A percentile compares a stretch with the other conserved stretches of the same genome.
These are phyloP conservation scores for Poecilia wingei DNA, from an alignment of 2,797 vertebrate species.

Conservation along the genomic window DNA sequence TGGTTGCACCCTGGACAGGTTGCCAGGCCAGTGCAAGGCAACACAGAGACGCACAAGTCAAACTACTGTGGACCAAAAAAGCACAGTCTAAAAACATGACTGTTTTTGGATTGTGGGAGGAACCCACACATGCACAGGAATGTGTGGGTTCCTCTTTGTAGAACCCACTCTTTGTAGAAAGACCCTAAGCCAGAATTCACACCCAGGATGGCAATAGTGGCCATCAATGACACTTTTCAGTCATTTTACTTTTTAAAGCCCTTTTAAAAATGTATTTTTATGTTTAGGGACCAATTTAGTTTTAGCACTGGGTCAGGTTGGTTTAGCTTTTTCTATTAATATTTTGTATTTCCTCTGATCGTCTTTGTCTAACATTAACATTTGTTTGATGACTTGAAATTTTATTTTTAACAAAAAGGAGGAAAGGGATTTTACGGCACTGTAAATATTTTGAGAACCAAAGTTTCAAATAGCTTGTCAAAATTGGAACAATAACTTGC, in stretches of 20 bases:
- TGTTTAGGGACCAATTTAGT: background rate
- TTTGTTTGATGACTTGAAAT: background rate
- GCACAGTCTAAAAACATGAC: background rate
- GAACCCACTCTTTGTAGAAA: background rate
- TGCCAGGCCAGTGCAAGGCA: background rate
- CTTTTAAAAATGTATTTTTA: no score
- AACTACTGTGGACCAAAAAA: background rate
- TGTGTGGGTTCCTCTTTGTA: no score
- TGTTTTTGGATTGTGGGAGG: background rate
- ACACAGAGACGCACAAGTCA: background rate
- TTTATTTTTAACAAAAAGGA: background rate
- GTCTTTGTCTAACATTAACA: background rate
- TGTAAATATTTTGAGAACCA: background rate
- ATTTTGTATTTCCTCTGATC: background rate
- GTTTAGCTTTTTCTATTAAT: background rate
- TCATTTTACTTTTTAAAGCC: background rate
- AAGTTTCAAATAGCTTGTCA: background rate
- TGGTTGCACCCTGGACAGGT: background rate
- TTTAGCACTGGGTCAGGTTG: background rate
- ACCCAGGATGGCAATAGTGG: background rate
- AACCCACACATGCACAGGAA: background rate
- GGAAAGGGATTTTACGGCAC: background rate
- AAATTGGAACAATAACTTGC: background rate
- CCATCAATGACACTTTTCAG: background rate
- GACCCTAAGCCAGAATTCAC: background rate